Percentiles rank a stretch among this genome's conserved stretches.
phyloP scores from a whole-genome alignment of 2,113 vertebrate genomes.

The Excalfactoria chinensis region DNA sequence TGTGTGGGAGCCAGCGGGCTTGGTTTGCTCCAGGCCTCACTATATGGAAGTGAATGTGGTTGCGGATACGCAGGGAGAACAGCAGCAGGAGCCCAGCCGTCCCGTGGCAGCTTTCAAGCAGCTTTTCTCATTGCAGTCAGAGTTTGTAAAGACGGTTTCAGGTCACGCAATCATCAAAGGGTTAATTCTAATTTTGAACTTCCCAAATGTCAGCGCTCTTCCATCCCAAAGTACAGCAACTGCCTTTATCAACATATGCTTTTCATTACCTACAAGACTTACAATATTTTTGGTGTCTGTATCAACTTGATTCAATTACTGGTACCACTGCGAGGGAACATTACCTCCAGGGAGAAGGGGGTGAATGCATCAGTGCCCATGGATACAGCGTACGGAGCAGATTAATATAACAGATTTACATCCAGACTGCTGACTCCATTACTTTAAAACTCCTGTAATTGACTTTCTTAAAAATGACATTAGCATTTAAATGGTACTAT shows the following conservation, averaged over 20 bases:
- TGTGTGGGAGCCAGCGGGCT: neutral
- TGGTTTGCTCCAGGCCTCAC: no score
- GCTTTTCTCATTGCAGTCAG: neutral
- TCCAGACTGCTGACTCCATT: constrained; percentile 82
- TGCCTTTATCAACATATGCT: constrained; percentile 82
- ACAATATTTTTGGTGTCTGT: constrained; percentile 82
- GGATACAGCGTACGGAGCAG: constrained; percentile 56
- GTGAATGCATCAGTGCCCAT: constrained; percentile 73
- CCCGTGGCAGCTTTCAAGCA: neutral
- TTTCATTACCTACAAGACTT: constrained; percentile 83
- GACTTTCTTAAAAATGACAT: constrained; percentile 89
- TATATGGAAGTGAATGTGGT: neutral
- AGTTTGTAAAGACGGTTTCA: constrained; percentile 7
- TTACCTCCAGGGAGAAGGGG: constrained; percentile 78
- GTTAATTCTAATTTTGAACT: constrained; percentile 57
- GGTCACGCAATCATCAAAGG: constrained; percentile 48
- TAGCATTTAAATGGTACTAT: constrained; percentile 91
- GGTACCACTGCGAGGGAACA: constrained; percentile 81
- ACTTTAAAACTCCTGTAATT: constrained; percentile 85
- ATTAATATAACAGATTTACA: constrained; percentile 76
- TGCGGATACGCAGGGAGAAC: neutral
- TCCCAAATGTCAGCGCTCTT: constrained; percentile 83
- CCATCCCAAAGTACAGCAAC: constrained; percentile 71
- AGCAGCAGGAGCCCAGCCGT: neutral
- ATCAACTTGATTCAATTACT: constrained; percentile 92